Percentiles rank a stretch among this genome's conserved stretches.
These are phyloP conservation scores for Hypercompe scribonia DNA, from an alignment of 2,888 invertebrate genomes.

Conservation along the genomic window DNA sequence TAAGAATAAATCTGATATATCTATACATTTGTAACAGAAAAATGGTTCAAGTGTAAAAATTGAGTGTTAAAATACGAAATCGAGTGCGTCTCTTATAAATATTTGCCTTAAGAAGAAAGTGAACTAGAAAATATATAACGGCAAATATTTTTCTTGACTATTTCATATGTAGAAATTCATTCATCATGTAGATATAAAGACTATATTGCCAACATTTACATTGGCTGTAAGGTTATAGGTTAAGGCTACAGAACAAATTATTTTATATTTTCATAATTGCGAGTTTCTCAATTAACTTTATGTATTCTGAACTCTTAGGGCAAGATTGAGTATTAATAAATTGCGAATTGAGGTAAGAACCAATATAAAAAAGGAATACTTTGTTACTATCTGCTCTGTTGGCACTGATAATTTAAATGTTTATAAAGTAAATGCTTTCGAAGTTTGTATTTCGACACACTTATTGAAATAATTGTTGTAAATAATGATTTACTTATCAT, in stretches of 20 bases:
- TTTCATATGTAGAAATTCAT: neutral
- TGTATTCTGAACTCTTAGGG: conserved; percentile 63
- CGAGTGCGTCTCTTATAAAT: conserved; percentile 53
- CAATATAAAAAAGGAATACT: conserved; percentile 59
- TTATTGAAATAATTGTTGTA: no score
- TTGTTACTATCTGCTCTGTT: conserved; percentile 40
- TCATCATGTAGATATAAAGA: neutral
- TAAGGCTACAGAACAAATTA: conserved; percentile 22
- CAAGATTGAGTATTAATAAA: conserved; percentile 64
- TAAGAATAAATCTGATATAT: conserved; percentile 34
- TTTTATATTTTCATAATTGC: conserved; percentile 54
- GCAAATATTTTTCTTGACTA: conserved; percentile 40
- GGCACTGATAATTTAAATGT: neutral
- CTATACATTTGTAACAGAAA: conserved; percentile 44
- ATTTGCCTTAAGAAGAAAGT: conserved; percentile 57
- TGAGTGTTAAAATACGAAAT: no score
- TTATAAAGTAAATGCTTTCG: neutral
- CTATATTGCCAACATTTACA: neutral
- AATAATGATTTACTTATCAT: no score
- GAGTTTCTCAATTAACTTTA: conserved; percentile 64
- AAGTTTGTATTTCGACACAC: neutral
- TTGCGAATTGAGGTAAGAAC: conserved; percentile 63
- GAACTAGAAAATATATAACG: conserved; percentile 56
- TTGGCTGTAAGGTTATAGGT: neutral
- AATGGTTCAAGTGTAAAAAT: conserved; percentile 42